These are phyloP conservation scores for Thyatira batis DNA, from an alignment of 2,888 invertebrate species.

Conservation along the genomic window DNA sequence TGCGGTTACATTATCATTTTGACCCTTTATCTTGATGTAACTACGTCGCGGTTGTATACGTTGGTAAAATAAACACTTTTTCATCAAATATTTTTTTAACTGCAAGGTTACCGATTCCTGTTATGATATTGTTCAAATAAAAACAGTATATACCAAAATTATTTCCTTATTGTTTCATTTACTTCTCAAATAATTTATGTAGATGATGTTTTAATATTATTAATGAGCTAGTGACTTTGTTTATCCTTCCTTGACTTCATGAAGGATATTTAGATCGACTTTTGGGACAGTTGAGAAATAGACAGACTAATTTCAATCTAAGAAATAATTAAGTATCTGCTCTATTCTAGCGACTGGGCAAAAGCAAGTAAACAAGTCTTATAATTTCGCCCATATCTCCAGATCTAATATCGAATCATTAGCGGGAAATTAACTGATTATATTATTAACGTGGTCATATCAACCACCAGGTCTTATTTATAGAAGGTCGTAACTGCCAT, in stretches of 20 bases:
- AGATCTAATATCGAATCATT: constrained; percentile 9
- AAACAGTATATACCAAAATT: background rate
- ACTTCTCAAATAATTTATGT: background rate
- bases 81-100: background rate
- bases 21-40: background rate
- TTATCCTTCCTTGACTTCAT: too few relatives aligned
- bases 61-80: background rate
- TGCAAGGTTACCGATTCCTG: background rate
- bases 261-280: too few relatives aligned
- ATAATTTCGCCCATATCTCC: background rate
- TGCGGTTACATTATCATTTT: background rate
- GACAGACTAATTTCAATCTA: too few relatives aligned
- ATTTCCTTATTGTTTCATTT: background rate
- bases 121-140: background rate
- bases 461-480: constrained; percentile 43
- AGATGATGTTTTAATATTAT: background rate
- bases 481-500: constrained; percentile 44
- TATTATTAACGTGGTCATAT: constrained; percentile 10
- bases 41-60: background rate
- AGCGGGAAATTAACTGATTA: constrained; percentile 30
- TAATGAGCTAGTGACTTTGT: too few relatives aligned
- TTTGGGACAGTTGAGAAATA: too few relatives aligned
- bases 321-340: too few relatives aligned
- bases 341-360: too few relatives aligned
- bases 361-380: too few relatives aligned